phyloP scores from a whole-genome alignment of 2,888 invertebrate species.

The Ophraella communa region DNA sequence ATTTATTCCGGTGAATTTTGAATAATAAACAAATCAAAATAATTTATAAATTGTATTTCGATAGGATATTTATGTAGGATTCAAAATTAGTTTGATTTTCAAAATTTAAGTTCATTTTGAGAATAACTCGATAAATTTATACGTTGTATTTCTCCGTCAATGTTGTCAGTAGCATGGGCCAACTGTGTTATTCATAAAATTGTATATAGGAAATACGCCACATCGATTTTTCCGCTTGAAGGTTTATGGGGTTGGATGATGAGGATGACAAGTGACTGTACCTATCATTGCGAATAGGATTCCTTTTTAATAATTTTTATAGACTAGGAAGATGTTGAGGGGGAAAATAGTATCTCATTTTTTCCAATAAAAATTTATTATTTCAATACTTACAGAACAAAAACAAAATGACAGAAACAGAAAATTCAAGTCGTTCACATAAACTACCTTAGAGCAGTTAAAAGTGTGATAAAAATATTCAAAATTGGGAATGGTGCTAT shows the following conservation, averaged over 20 bases:
- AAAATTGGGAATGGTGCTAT: too few relatives aligned
- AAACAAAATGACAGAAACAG: too few relatives aligned
- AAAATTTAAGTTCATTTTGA: too few relatives aligned
- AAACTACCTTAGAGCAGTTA: too few relatives aligned
- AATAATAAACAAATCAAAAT: background rate
- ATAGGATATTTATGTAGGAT: background rate
- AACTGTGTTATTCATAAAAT: conserved; percentile 49
- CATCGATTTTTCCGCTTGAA: conserved; percentile 20
- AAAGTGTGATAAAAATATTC: too few relatives aligned
- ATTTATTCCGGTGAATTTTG: background rate
- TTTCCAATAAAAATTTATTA: too few relatives aligned
- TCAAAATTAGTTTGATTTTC: too few relatives aligned
- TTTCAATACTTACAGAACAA: too few relatives aligned
- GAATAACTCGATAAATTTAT: too few relatives aligned
- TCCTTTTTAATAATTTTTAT: conserved; percentile 19
- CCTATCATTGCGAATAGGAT: conserved; percentile 13
- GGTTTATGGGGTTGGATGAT: conserved; percentile 21
- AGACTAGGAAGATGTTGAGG: background rate
- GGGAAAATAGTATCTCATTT: too few relatives aligned
- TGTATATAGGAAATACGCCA: conserved; percentile 45
- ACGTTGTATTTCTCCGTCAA: background rate
- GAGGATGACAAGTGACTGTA: conserved; percentile 21
- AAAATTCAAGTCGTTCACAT: too few relatives aligned
- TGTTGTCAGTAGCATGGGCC: conserved; percentile 1
- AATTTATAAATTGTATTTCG: too few relatives aligned